Percentiles rank a stretch among this genome's conserved stretches.
Evolutionary conservation across 1,140 invertebrate genomes (phyloP).

Genomic region (Archivesica marissinica): DNA sequence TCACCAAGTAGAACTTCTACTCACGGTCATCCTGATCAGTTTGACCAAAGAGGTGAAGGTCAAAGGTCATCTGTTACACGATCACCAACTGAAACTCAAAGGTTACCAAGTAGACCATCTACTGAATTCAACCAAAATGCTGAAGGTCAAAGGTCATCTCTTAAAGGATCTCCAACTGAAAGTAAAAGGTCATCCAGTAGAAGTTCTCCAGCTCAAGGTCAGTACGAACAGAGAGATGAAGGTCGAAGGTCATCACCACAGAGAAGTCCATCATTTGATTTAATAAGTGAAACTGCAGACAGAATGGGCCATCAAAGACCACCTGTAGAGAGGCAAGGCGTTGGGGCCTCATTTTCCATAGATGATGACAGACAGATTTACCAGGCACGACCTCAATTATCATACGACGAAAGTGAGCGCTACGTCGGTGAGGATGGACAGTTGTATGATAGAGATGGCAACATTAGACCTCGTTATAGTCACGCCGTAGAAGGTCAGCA

Average conservation of each 20-base stretch:
- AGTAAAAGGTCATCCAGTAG: constrained; percentile 13
- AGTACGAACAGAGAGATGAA: background rate
- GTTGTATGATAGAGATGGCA: constrained; percentile 49
- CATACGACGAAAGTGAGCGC: background rate
- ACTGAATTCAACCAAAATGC: background rate
- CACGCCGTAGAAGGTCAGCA: background rate
- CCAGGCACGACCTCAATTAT: background rate
- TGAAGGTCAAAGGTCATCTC: background rate
- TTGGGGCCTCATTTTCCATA: background rate
- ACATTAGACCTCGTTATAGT: constrained; percentile 43
- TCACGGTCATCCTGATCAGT: background rate
- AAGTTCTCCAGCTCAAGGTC: background rate
- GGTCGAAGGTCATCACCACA: background rate
- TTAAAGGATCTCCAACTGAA: background rate
- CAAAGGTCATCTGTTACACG: background rate
- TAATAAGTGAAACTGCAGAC: background rate
- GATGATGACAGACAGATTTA: constrained; percentile 33
- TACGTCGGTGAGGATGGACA: constrained; percentile 20
- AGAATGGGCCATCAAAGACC: background rate
- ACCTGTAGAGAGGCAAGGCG: background rate
- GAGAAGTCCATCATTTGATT: constrained; percentile 20
- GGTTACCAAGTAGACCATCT: background rate
- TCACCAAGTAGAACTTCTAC: constrained; percentile 11
- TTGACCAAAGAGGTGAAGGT: constrained; percentile 2
- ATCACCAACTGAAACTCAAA: background rate